phyloP scores from a whole-genome alignment of 2,888 invertebrate species.

The Dicroscelio sp. region DNA sequence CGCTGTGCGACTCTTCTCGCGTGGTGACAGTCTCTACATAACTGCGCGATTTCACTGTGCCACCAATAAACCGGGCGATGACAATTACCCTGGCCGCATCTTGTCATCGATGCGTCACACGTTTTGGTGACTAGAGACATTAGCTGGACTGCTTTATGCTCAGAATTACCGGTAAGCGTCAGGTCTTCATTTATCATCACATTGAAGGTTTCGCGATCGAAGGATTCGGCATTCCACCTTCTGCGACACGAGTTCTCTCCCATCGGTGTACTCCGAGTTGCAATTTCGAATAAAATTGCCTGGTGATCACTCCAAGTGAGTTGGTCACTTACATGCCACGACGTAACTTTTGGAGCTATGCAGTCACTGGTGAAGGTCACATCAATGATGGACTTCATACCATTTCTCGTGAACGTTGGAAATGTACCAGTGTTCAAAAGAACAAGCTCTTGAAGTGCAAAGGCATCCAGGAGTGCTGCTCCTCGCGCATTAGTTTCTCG shows the following conservation, averaged over 20 bases:
- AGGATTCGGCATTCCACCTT: conserved; percentile 30
- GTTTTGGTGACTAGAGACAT: background rate
- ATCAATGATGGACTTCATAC: too few relatives aligned
- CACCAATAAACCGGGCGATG: conserved; percentile 63
- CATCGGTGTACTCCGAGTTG: background rate
- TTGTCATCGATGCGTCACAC: conserved; percentile 36
- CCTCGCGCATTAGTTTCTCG: too few relatives aligned
- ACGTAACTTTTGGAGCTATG: too few relatives aligned
- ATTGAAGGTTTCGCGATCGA: conserved; percentile 23
- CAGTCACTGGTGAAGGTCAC: too few relatives aligned
- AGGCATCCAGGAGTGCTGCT: too few relatives aligned
- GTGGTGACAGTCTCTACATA: conserved; percentile 33
- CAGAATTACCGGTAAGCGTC: background rate
- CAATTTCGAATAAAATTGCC: background rate
- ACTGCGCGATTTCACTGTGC: conserved; percentile 38
- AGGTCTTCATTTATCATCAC: conserved; percentile 8
- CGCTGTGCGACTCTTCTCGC: conserved; percentile 66
- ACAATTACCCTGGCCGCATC: background rate
- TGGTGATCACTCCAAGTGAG: background rate
- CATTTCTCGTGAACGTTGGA: too few relatives aligned
- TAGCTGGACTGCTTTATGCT: background rate
- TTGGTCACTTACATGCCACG: background rate
- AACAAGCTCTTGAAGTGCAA: too few relatives aligned
- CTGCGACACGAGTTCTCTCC: background rate
- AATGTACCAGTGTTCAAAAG: too few relatives aligned